Conservation (phyloP, 2,113 vertebrate genomes). For the Edolisoma coerulescens region DNA sequence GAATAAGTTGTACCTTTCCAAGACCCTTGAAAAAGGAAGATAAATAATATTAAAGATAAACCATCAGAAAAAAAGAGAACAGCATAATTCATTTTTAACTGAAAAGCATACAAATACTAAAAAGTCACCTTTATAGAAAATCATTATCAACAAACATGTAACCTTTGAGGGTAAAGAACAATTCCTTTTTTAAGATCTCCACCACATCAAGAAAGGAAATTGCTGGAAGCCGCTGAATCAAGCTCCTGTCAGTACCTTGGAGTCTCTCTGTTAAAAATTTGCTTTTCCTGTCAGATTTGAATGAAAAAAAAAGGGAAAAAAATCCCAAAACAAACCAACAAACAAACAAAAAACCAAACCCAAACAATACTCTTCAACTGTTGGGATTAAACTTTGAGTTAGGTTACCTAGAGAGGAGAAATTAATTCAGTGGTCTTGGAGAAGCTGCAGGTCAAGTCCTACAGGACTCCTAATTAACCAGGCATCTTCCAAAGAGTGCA, state of each 20-base stretch:
- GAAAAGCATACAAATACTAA: neutral
- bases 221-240: neutral
- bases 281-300: neutral
- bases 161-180: neutral
- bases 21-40: neutral
- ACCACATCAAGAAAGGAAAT: neutral
- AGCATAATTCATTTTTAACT: neutral
- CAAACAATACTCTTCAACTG: neutral
- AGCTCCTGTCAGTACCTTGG: neutral
- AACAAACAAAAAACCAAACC: no score
- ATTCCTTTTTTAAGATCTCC: neutral
- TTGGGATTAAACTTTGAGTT: neutral
- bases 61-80: neutral
- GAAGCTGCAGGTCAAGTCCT: neutral
- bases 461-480: neutral
- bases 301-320: accelerated
- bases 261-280: neutral
- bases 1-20: neutral
- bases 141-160: neutral
- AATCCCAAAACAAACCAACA: neutral
- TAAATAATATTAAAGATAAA: neutral
- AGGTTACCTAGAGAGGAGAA: neutral
- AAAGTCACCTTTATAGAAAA: neutral
- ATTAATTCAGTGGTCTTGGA: neutral
- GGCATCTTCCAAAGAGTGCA: neutral